Conservation (phyloP, 2,113 vertebrate genomes). For the Corapipo altera region DNA sequence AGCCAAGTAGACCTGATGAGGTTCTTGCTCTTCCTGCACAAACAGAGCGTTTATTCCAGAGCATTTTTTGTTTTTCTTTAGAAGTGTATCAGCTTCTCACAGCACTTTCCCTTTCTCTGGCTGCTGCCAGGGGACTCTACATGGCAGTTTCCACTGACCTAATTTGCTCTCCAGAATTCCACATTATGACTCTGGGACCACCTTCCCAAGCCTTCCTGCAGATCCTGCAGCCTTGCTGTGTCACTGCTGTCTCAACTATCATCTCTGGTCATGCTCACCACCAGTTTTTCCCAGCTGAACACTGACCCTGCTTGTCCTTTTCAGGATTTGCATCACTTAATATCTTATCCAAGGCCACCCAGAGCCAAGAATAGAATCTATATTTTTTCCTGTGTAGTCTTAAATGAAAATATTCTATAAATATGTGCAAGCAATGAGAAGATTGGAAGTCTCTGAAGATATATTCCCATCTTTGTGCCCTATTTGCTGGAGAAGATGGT, state of each 20-base stretch:
- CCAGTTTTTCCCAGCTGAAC: background rate
- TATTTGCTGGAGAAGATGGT: conserved; percentile 12
- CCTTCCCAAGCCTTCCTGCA: background rate
- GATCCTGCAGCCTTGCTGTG: background rate
- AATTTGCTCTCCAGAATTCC: background rate
- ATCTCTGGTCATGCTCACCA: background rate
- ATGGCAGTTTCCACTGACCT: background rate
- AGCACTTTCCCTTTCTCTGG: background rate
- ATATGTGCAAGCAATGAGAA: background rate
- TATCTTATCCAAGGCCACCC: background rate
- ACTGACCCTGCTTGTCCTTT: background rate
- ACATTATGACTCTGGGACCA: background rate
- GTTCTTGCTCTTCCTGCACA: background rate
- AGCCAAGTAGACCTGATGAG: background rate
- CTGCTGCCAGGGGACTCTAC: background rate
- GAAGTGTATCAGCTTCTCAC: background rate
- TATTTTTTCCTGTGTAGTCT: background rate
- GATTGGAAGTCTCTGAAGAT: background rate
- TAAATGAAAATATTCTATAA: background rate
- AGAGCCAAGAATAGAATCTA: background rate
- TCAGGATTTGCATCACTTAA: background rate
- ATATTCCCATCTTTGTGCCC: background rate
- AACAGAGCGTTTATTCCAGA: background rate
- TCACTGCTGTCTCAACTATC: background rate
- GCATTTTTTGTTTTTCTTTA: background rate